Conservation (phyloP, 1,140 invertebrate species). For the Bombyx mori region DNA sequence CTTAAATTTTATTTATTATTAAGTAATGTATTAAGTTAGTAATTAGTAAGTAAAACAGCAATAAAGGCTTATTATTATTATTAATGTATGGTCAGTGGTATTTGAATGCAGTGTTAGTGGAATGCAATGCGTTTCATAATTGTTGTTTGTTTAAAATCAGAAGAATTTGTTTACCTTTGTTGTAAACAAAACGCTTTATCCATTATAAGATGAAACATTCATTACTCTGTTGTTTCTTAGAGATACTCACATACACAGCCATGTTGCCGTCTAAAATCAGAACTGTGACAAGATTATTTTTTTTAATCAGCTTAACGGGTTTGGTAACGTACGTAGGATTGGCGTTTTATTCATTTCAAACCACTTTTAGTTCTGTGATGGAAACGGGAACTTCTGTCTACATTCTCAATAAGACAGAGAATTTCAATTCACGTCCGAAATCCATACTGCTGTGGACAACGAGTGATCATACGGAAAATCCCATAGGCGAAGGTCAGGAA, state of each 20-base stretch:
- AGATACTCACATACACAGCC: too few species aligned
- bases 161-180: conserved; percentile 13
- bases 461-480: conserved; percentile 11
- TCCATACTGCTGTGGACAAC: conserved; percentile 43
- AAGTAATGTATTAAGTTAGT: too few species aligned
- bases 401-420: too few species aligned
- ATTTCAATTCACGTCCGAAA: conserved; percentile 15
- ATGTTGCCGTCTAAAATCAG: conserved; percentile 36
- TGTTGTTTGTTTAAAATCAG: conserved; percentile 11
- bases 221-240: too few species aligned
- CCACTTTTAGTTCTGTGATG: conserved; percentile 25
- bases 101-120: conserved; percentile 1
- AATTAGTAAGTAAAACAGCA: too few species aligned
- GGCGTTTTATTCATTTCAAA: conserved; percentile 49
- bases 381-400: conserved; percentile 12
- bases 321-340: conserved; percentile 38
- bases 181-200: conserved; percentile 10
- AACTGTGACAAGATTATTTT: conserved; percentile 49
- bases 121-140: conserved; percentile 15
- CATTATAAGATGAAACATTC: conserved; percentile 10
- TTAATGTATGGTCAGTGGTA: conserved; percentile 17
- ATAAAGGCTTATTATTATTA: conserved; percentile 4
- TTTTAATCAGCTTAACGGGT: conserved; percentile 41
- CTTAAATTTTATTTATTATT: too few species aligned
- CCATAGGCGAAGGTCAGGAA: conserved; percentile 30